Base-by-base conservation (phyloP, 2,888 invertebrate species). In the Agonopterix heracliana region DNA sequence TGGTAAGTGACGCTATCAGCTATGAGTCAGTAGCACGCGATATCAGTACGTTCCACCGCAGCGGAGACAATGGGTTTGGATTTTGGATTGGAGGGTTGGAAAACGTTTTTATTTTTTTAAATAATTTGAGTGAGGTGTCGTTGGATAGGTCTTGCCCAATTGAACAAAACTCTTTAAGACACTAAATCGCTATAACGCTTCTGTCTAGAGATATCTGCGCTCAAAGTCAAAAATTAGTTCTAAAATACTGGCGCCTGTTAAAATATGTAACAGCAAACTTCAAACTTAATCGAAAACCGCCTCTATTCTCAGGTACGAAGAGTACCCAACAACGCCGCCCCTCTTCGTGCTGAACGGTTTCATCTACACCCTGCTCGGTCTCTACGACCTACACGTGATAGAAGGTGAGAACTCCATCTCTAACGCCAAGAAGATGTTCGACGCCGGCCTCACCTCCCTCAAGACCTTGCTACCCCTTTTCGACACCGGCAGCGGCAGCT, bases 11-110 rank as follows among this genome's bases (percentile, higher is more conserved):
- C 2, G 94, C 95, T 97, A 77, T 98, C 98, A 0, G 97, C 98
- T 0, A 99, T 99, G 99, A 98, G 97, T 2, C 99, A 99, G 78
- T 99, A 99, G 0, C 99, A 99, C 81, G 96, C 94, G 17, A 95
- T 99, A 61, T 98, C 98, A 0, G 92, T 99, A n/a, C 89, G 0
- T 98, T 94, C 84, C 90, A 94, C 81, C 93, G 93, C 74, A 96
- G 96, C 26, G 94, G 94, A 0, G 93, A 94, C 69, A 84, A 88
- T n/a, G n/a, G n/a, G n/a, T n/a, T n/a, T n/a, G 7, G 35, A 35
- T 8, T 8, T 35, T 35, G 9, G 35, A 9, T 9, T 35, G 9
- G 7, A 9, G 35, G 9, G 35, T 35, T 9, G 35, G 35, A 9
- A 35, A 35, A 35, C 5, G 9, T 8, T 8, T 35, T 8, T 35